Evolutionary conservation across 2,888 invertebrate genomes (phyloP).

Genomic region (Cancer borealis): DNA sequence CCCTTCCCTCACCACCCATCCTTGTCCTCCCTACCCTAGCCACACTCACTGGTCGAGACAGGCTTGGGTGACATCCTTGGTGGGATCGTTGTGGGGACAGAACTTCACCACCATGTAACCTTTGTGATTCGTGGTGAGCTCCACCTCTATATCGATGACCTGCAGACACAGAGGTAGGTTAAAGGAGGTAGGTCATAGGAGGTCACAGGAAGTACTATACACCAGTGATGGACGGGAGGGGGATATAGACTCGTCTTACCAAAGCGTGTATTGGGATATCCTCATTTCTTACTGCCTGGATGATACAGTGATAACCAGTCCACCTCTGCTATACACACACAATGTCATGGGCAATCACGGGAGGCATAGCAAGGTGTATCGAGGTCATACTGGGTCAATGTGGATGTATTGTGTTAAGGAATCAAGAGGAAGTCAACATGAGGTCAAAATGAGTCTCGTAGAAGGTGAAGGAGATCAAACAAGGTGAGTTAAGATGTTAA

Average conservation of each 20-base stretch:
- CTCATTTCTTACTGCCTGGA: background rate
- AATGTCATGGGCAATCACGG: no score
- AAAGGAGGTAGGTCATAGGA: background rate
- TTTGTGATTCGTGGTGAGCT: constrained; percentile 93
- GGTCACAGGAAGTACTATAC: background rate
- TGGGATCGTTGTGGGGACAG: constrained; percentile 91
- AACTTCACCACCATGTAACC: constrained; percentile 92
- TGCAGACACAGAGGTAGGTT: constrained; percentile 79
- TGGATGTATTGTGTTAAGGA: no score
- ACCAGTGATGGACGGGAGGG: background rate
- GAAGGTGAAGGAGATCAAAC: no score
- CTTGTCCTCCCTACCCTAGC: background rate
- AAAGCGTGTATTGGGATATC: no score
- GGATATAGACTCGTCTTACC: no score
- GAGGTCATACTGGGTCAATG: no score
- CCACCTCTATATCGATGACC: constrained; percentile 92
- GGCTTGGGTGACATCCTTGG: constrained; percentile 88
- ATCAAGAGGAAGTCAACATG: no score
- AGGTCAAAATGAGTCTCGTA: no score
- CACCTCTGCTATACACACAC: no score
- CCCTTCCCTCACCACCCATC: background rate
- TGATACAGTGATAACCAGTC: no score
- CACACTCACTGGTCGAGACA: constrained; percentile 87
- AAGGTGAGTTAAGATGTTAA: background rate
- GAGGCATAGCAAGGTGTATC: no score